Conservation (phyloP, 2,888 invertebrate species). For the Microctonus aethiopoides region DNA sequence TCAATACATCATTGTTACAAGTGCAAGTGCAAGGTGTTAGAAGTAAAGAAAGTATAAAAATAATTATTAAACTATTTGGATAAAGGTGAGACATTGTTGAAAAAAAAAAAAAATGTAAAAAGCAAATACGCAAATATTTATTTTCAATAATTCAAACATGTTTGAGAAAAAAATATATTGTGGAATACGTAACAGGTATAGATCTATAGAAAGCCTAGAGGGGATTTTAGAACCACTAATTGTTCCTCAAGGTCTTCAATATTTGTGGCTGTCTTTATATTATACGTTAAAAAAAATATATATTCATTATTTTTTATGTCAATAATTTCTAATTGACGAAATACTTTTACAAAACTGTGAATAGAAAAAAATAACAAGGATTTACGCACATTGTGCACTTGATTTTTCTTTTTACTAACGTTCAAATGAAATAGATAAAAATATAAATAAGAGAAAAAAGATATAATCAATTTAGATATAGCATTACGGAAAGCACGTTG, state of each 20-base stretch:
- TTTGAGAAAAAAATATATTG: neutral
- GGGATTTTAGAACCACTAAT: neutral
- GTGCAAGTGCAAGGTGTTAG: constrained; percentile 29
- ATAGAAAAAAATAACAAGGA: neutral
- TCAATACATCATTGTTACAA: constrained; percentile 19
- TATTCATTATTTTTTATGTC: neutral
- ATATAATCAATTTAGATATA: neutral
- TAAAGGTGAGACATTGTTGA: neutral
- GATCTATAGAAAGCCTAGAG: neutral
- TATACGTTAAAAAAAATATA: neutral
- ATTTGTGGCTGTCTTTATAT: neutral
- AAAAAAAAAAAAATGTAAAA: neutral
- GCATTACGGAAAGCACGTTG: neutral
- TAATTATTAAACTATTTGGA: neutral
- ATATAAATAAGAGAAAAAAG: neutral
- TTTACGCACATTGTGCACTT: neutral
- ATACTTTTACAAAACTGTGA: neutral
- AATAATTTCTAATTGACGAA: neutral
- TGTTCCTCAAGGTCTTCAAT: neutral
- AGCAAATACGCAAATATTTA: neutral
- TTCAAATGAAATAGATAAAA: neutral
- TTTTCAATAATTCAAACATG: neutral
- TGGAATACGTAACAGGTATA: neutral
- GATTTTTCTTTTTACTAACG: neutral
- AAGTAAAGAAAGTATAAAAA: neutral